phyloP scores from a whole-genome alignment of 2,113 vertebrate species.

The Neodontobutis hainanensis region DNA sequence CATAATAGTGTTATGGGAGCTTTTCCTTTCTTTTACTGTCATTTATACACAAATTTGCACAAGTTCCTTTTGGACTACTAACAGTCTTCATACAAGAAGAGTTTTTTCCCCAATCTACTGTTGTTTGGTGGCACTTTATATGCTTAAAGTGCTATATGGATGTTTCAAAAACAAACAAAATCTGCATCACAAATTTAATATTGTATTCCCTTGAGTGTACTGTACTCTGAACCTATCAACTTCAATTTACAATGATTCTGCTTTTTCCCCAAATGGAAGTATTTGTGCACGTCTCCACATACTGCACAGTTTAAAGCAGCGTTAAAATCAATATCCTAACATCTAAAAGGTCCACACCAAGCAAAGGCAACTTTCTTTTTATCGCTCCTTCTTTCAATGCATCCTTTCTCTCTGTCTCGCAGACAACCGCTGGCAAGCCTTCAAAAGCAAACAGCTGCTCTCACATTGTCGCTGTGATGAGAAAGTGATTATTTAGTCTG shows the following conservation, averaged over 20 bases:
- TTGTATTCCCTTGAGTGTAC: conserved; percentile 24
- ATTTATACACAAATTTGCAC: too few species aligned
- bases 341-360: conserved; percentile 40
- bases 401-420: conserved; percentile 35
- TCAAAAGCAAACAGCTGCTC: conserved; percentile 70
- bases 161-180: conserved; percentile 21
- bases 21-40: too few species aligned
- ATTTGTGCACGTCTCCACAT: conserved; percentile 19
- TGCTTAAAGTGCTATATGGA: conserved; percentile 22
- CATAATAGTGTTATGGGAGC: too few species aligned
- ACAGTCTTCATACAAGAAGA: neutral
- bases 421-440: conserved; percentile 54
- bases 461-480: conserved; percentile 56
- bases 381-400: conserved; percentile 27
- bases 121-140: conserved; percentile 18
- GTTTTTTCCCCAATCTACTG: conserved; percentile 4
- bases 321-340: conserved; percentile 52
- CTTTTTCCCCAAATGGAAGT: conserved; percentile 8
- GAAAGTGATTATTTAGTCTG: conserved; percentile 75
- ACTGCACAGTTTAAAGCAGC: conserved; percentile 15
- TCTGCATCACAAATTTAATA: conserved; percentile 19
- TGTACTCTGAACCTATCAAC: conserved; percentile 2
- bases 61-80: too few species aligned
- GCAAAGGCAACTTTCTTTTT: conserved; percentile 44
- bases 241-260: conserved; percentile 11